A percentile compares a stretch with the other conserved stretches of the same genome.
These are phyloP conservation scores for Scotopteryx bipunctaria DNA, from an alignment of 2,888 invertebrate genomes.

Conservation along the genomic window DNA sequence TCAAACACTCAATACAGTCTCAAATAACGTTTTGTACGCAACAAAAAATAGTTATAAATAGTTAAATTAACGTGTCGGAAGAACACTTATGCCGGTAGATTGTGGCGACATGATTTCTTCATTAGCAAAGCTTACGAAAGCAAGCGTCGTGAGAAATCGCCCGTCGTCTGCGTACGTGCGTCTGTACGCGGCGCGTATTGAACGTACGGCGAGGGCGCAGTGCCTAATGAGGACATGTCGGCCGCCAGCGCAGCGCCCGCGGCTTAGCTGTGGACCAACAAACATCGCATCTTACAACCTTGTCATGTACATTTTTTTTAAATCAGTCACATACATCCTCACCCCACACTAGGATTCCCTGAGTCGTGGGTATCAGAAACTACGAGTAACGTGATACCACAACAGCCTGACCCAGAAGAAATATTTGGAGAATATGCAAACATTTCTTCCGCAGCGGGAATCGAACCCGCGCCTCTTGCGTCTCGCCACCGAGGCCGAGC, in stretches of 20 bases:
- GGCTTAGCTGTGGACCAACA: slow-evolving; percentile 39
- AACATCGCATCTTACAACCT: not conserved
- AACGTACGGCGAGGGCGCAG: slow-evolving; percentile 43
- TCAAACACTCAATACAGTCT: slow-evolving; percentile 79
- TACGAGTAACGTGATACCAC: no score
- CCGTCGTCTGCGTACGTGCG: slow-evolving; percentile 36
- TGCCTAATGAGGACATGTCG: slow-evolving; percentile 28
- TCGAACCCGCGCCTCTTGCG: no score
- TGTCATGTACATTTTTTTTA: not conserved
- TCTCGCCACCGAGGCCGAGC: no score
- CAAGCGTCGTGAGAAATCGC: slow-evolving; percentile 77
- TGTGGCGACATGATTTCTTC: slow-evolving; percentile 68
- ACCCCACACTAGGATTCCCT: no score
- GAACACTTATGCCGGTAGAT: slow-evolving; percentile 47
- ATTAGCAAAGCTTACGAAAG: slow-evolving; percentile 79
- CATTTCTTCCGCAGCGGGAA: no score
- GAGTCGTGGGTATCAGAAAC: no score
- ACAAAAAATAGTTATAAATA: slow-evolving; percentile 62
- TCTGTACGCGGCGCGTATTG: slow-evolving; percentile 29
- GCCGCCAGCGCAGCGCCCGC: not conserved
- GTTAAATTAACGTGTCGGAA: slow-evolving; percentile 49
- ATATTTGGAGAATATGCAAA: no score
- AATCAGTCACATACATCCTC: no score
- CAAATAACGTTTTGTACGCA: slow-evolving; percentile 80
- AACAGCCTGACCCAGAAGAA: no score